Evolutionary conservation across 2,113 vertebrate species (phyloP), one percentile per base, ranked within the genome.

Genomic region (Xyrauchen texanus): DNA sequence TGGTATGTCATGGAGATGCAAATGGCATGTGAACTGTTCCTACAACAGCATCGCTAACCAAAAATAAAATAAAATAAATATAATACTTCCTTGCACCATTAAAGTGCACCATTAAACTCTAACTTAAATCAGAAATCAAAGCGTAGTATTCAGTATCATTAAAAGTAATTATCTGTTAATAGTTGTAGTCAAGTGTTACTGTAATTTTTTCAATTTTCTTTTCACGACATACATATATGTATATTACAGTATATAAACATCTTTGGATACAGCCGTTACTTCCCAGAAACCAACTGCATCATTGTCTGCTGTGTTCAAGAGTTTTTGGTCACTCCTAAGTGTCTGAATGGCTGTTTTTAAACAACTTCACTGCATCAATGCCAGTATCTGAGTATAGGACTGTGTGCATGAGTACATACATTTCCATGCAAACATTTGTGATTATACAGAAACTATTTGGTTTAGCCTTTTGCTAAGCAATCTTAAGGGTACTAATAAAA

Each of bases 171-270:
- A 4, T 68, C 15, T 15, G 13, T 58, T n/a, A n/a, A 58, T 3
- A 15, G 5, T 7, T 58, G 13, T 6, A 11, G 49, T 52, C 47
- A 61, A 45, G 11, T 74, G 10, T 74, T 34, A 62, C 45, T 4
- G 15, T 74, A 44, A 47, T 15, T 13, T 55, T 57, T 55, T 71
- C n/a, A 8, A 16, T 60, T 45, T 4, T 15, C 21, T 1, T 34
- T 49, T 45, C 15, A 61, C n/a, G 44, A 13, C 0, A 62, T 62
- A 15, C 58, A 63, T 49, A n/a, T 6, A 51, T 63, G 45, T n/a
- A 63, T 51, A 13, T 74, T 62, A 74, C 72, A 11, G 58, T 61
- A 51, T 74, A 49, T 61, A 74, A 74, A 74, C 60, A 62, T 16
- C 45, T 74, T 63, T 52, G 15, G 58, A 49, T 15, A 51, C 72